Base-by-base conservation (phyloP, 2,888 invertebrate species). In the Microdon myrmicae region DNA sequence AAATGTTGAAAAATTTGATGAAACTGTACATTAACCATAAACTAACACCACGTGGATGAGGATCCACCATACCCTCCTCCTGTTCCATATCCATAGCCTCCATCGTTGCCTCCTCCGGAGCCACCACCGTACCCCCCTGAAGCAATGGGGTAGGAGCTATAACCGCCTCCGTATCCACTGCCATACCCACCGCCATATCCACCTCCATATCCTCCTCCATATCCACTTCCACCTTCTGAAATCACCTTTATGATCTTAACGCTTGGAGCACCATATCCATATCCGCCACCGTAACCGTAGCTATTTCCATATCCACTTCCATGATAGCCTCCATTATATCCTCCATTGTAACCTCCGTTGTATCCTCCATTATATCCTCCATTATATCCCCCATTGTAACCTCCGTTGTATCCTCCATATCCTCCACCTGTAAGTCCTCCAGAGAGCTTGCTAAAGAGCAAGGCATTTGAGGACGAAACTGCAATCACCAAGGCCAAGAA, bases 381-480 rank as follows among this genome's bases (percentile, higher is more conserved):
- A n/a, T n/a, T n/a, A n/a, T n/a, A n/a, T n/a, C n/a, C n/a, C n/a
- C 67, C 55, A 26, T 56, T 51, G 3, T 39, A 48, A 19, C 48
- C 48, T 14, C 39, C 14, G 7, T 45, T 43, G 19, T 41, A 60
- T 13, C 20, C 41, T 4, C 56, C 51, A 28, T 44, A 51, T 6
- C 53, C 60, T 16, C 54, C 43, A 3, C 54, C 38, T 1, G 22
- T 10, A 4, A 45, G 26, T n/a, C 61, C 39, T 0, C 51, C 32
- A 10, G 26, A 17, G 4, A 68, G 51, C 19, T 66, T 68, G 20
- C 47, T 43, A 5, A 68, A 45, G 26, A 68, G 51, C 22, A 66
- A 66, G 5, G 59, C 68, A 31, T 68, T 34, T 25, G 61, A 59
- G 5, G 68, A 64, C 12, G 38, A 20, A 14, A 60, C 67, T 3